These are phyloP conservation scores for Hydrophis major DNA, from an alignment of 2,797 vertebrate species.

Conservation along the genomic window DNA sequence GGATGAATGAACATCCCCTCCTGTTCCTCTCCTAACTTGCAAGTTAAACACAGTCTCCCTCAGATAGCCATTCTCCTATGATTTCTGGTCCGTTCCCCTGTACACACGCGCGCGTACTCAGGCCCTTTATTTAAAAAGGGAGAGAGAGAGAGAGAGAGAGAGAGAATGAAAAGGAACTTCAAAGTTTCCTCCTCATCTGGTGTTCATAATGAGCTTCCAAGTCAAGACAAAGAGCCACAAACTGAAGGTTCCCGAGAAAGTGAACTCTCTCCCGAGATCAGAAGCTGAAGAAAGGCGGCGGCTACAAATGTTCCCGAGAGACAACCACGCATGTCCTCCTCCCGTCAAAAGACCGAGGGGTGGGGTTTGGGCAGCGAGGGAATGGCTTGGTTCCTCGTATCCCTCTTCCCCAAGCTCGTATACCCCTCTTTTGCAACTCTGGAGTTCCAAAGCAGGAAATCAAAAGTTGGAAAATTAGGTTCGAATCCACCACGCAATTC, in stretches of 20 bases:
- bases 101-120: constrained; percentile 16
- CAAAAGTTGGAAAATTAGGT: background rate
- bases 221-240: constrained; percentile 31
- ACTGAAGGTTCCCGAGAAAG: constrained; percentile 26
- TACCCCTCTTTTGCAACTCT: background rate
- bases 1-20: background rate
- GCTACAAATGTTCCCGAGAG: background rate
- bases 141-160: constrained; percentile 13
- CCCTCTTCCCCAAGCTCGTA: too few species aligned
- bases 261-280: background rate
- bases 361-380: background rate
- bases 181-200: constrained; percentile 63
- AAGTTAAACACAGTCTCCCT: background rate
- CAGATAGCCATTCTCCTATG: background rate
- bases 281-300: background rate
- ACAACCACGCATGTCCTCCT: background rate
- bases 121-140: background rate
- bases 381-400: background rate
- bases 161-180: constrained; percentile 40
- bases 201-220: constrained; percentile 53
- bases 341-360: background rate
- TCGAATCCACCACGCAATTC: background rate
- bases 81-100: constrained; percentile 1
- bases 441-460: constrained; percentile 7
- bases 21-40: background rate